phyloP scores from a whole-genome alignment of 1,140 invertebrate species.

The Habropoda laboriosa region DNA sequence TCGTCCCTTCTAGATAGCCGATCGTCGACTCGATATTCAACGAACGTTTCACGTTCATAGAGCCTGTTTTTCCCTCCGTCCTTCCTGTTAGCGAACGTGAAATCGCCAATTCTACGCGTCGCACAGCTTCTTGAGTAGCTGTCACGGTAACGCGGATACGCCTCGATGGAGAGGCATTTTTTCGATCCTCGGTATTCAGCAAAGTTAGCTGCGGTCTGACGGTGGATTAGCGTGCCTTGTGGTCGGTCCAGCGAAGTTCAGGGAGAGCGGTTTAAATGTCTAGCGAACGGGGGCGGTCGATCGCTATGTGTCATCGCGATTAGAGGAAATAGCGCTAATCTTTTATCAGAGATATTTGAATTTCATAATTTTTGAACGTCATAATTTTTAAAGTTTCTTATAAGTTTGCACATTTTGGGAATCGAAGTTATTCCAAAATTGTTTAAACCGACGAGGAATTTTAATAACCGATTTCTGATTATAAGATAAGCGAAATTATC shows the following conservation, averaged over 20 bases:
- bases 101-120: slow-evolving; percentile 1
- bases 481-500: too few species aligned
- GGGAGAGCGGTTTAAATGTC: neutral
- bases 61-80: neutral
- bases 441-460: too few species aligned
- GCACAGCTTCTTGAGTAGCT: neutral
- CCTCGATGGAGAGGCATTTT: neutral
- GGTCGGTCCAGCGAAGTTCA: neutral
- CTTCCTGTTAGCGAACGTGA: slow-evolving; percentile 13
- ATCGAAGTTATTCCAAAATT: too few species aligned
- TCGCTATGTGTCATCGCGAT: neutral
- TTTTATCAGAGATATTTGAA: neutral
- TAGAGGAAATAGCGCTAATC: neutral
- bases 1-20: too few species aligned
- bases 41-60: neutral
- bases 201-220: neutral
- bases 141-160: slow-evolving; percentile 10
- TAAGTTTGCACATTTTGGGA: too few species aligned
- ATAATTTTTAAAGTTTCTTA: too few species aligned
- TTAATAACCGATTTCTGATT: too few species aligned
- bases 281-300: neutral
- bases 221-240: neutral
- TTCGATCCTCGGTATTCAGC: neutral
- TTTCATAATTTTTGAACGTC: too few species aligned
- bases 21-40: neutral